These are phyloP conservation scores for Limnephilus auricula DNA, from an alignment of 2,888 invertebrate genomes.

Conservation along the genomic window DNA sequence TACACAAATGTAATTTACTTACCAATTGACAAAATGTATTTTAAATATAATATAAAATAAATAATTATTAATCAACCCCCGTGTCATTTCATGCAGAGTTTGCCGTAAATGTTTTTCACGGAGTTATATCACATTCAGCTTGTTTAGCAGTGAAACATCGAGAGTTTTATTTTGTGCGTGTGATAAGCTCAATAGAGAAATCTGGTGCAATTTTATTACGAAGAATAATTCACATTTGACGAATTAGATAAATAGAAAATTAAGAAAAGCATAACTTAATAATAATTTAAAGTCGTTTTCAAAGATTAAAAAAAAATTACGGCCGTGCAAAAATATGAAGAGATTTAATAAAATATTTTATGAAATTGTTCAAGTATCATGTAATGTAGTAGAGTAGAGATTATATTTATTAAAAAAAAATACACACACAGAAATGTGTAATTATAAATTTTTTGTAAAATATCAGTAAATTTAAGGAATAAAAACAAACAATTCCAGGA, in stretches of 20 bases:
- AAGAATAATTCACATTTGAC: conserved; percentile 25
- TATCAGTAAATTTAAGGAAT: conserved; percentile 1
- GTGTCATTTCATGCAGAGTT: conserved; percentile 29
- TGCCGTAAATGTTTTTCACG: conserved; percentile 6
- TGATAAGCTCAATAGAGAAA: conserved; percentile 58
- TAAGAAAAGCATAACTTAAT: conserved; percentile 30
- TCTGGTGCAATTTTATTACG: conserved; percentile 43
- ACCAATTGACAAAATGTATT: conserved; percentile 10
- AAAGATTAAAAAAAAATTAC: conserved; percentile 24
- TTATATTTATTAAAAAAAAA: conserved; percentile 10
- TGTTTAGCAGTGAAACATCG: conserved; percentile 39
- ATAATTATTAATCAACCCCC: not conserved
- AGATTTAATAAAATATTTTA: not conserved
- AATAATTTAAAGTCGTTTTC: conserved; percentile 15
- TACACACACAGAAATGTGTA: not conserved
- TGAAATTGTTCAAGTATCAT: conserved; percentile 41
- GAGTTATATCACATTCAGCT: conserved; percentile 20
- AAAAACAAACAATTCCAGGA: conserved; percentile 42
- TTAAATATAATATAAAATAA: not conserved
- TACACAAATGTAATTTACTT: not conserved
- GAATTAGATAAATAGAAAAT: conserved; percentile 3
- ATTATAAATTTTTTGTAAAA: not conserved
- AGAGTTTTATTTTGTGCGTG: conserved; percentile 54
- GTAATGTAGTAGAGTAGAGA: conserved; percentile 35
- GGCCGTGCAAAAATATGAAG: conserved; percentile 37